phyloP scores from a whole-genome alignment of 1,140 invertebrate genomes.

The Diploscapter pachys region DNA sequence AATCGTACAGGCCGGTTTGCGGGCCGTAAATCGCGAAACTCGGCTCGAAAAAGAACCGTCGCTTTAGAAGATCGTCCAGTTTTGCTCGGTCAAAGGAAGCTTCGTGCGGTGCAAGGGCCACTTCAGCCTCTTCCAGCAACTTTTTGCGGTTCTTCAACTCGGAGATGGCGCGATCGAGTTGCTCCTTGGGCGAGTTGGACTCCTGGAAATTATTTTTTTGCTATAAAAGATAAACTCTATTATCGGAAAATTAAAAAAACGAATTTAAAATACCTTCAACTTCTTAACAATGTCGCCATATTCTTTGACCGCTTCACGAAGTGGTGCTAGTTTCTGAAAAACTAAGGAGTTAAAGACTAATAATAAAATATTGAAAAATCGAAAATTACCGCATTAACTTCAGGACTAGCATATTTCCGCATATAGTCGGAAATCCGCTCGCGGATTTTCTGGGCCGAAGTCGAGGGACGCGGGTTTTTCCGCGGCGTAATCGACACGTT shows the following conservation, averaged over 20 bases:
- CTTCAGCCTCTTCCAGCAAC: constrained; percentile 84
- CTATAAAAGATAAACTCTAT: no score
- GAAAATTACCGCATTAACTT: no score
- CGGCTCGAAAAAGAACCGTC: constrained; percentile 96
- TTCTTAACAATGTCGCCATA: constrained; percentile 82
- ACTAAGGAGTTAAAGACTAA: not conserved
- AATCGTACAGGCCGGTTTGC: constrained; percentile 71
- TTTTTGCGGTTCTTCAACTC: constrained; percentile 89
- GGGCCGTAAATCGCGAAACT: constrained; percentile 99
- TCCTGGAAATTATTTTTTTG: no score
- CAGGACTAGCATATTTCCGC: no score
- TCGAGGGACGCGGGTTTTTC: no score
- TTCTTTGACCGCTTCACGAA: constrained; percentile 45
- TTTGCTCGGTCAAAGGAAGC: constrained; percentile 80
- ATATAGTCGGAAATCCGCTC: no score
- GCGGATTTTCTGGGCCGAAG: no score
- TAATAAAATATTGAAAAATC: not conserved
- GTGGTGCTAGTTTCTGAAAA: constrained; percentile 52
- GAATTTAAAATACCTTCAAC: constrained; percentile 75
- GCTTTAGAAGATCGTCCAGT: constrained; percentile 94
- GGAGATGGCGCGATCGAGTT: constrained; percentile 85
- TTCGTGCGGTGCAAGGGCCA: constrained; percentile 72
- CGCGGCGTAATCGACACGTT: no score
- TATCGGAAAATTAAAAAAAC: no score
- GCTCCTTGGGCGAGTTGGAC: constrained; percentile 78